Conservation (phyloP, 2,797 vertebrate species). For the Gallirallus australis region DNA sequence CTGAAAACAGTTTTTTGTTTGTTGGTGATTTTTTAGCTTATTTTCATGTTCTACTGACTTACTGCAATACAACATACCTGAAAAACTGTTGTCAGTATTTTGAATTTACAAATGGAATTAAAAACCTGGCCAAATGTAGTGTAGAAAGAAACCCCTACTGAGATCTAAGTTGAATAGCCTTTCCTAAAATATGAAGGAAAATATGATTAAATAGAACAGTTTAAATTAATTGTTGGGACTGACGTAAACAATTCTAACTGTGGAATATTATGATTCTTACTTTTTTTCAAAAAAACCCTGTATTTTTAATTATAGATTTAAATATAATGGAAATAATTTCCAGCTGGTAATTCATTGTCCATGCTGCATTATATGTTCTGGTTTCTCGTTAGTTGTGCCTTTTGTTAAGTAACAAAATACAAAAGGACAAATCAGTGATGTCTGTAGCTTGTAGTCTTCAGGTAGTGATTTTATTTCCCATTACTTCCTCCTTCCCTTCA, state of each 20-base stretch:
- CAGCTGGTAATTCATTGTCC: background rate
- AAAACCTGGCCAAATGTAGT: slow-evolving; percentile 31
- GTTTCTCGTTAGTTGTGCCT: background rate
- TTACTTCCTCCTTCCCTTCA: background rate
- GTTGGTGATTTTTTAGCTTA: background rate
- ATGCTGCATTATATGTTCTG: background rate
- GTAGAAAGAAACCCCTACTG: background rate
- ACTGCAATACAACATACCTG: slow-evolving; percentile 12
- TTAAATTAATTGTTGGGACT: background rate
- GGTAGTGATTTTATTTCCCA: background rate
- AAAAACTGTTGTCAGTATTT: slow-evolving; percentile 18
- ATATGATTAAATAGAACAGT: background rate
- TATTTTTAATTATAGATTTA: background rate
- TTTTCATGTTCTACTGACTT: slow-evolving; percentile 37
- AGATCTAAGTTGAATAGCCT: background rate
- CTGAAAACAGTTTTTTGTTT: background rate
- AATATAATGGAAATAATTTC: background rate
- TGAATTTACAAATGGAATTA: slow-evolving; percentile 5
- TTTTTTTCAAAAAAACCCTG: background rate
- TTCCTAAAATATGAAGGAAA: background rate
- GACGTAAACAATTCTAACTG: background rate
- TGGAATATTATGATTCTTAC: background rate
- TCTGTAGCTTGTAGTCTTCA: background rate
- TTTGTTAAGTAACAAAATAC: background rate
- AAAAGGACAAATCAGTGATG: background rate